Evolutionary conservation across 2,797 vertebrate genomes (phyloP).

Genomic region (Aeoliscus strigatus): DNA sequence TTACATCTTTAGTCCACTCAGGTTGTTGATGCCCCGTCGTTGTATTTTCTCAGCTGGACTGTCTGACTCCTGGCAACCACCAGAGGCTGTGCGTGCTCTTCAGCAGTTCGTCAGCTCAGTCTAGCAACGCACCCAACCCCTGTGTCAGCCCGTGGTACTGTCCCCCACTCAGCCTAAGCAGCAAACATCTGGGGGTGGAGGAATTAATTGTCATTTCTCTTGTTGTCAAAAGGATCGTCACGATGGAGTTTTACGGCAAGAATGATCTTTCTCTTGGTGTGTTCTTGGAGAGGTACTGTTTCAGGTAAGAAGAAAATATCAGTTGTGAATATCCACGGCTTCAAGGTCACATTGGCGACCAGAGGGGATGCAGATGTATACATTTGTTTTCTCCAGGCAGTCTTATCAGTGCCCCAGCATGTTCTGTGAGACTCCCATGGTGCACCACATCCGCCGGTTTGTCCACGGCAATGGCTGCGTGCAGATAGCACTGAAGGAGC

Average conservation of each 20-base stretch:
- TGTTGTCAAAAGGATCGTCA: slow-evolving; percentile 85
- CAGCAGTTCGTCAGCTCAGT: slow-evolving; percentile 93
- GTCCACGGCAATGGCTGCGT: slow-evolving; percentile 95
- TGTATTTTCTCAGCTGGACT: slow-evolving; percentile 82
- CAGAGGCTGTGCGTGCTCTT: slow-evolving; percentile 96
- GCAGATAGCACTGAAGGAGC: slow-evolving; percentile 95
- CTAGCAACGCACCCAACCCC: slow-evolving; percentile 93
- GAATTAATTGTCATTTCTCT: not conserved
- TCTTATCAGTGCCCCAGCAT: slow-evolving; percentile 97
- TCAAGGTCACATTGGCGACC: no score
- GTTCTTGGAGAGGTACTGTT: slow-evolving; percentile 97
- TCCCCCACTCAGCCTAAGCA: not conserved
- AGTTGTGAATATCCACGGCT: no score
- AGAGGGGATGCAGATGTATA: not conserved
- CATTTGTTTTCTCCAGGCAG: slow-evolving; percentile 70
- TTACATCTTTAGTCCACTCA: no score
- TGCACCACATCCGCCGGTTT: slow-evolving; percentile 94
- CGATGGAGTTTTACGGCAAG: slow-evolving; percentile 99
- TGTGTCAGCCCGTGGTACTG: slow-evolving; percentile 98
- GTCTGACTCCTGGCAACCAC: slow-evolving; percentile 89
- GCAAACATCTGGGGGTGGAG: not conserved
- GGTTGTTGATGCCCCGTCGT: no score
- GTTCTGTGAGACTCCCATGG: slow-evolving; percentile 98
- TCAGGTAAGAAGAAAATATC: slow-evolving; percentile 79
- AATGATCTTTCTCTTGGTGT: slow-evolving; percentile 95